Base-by-base conservation (phyloP, 2,797 vertebrate species). In the Phrynocephalus vlangalii region DNA sequence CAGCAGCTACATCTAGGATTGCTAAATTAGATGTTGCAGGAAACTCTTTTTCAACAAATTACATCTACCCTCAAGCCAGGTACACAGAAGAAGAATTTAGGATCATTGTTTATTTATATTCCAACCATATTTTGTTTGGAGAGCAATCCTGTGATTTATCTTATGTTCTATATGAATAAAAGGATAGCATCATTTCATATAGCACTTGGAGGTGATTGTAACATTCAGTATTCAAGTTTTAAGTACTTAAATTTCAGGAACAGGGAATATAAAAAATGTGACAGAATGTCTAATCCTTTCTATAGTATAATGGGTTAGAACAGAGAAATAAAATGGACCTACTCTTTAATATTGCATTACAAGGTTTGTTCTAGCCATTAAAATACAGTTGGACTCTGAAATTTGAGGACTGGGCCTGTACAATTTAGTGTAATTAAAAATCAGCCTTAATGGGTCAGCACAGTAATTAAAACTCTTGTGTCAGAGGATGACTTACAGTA, bases 371-470 rank as follows among this genome's bases (percentile, higher is more conserved):
- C 28, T 48, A 87, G 6, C 0, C 44, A 79, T 48, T 80, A 30
- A 26, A 56, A 60, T 38, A 0, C 16, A 50, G 83, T 66, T 82
- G 67, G 76, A 2, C 56, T 1, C 5, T 71, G 24, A 33, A 90
- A 28, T 7, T 30, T 16, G 28, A 70, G 16, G 85, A 70, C 86
- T 70, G 82, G 33, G 33, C 84, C 44, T 30, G 20, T 82, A 91
- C 0, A 79, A 80, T 28, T 79, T 73, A 50, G 50, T 78, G 28
- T 38, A 68, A 87, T 68, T 72, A 85, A 56, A 87, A 79, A 82
- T 9, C 38, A 67, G 9, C 56, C 10, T 18, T 67, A n/a, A 20
- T 30, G 18, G 15, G 33, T 66, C 30, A 63, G 24, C 22, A 50
- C 72, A 76, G 1, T 38, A 71, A 18, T 63, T 63, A 20, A 16